Conservation (phyloP, 2,888 invertebrate species). For the Asteroscopus sphinx region DNA sequence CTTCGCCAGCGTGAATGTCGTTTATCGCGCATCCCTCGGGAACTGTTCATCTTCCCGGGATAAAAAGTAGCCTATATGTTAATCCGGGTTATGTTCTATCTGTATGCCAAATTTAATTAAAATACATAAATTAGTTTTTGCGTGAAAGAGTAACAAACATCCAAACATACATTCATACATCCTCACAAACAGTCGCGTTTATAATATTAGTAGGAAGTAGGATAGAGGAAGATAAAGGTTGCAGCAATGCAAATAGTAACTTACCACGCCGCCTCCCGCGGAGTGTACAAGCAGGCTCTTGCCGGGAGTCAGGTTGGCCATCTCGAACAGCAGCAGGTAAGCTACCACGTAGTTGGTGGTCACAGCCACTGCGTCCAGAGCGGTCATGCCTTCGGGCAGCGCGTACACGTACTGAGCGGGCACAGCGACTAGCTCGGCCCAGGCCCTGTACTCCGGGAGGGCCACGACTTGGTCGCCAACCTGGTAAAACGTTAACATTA, state of each 20-base stretch:
- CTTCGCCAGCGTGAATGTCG: no score
- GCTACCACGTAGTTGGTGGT: slow-evolving; percentile 97
- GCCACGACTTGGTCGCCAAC: slow-evolving; percentile 95
- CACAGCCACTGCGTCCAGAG: slow-evolving; percentile 95
- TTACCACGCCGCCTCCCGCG: slow-evolving; percentile 96
- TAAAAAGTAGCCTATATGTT: no score
- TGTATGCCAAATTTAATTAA: no score
- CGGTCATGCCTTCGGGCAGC: slow-evolving; percentile 93
- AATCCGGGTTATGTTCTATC: no score
- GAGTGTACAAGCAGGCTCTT: slow-evolving; percentile 96
- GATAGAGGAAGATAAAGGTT: neutral
- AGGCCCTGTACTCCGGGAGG: slow-evolving; percentile 95
- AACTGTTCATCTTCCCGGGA: no score
- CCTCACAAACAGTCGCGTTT: no score
- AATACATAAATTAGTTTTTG: no score
- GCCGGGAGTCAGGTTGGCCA: slow-evolving; percentile 93
- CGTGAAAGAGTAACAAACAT: no score
- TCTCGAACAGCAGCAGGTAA: slow-evolving; percentile 95
- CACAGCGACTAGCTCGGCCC: slow-evolving; percentile 95
- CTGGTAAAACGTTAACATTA: slow-evolving; percentile 74
- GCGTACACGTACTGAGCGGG: slow-evolving; percentile 95
- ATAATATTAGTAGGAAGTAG: no score
- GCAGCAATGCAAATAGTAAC: slow-evolving; percentile 76
- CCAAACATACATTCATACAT: no score
- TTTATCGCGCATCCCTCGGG: no score